Evolutionary conservation across 2,888 invertebrate species (phyloP), one percentile per base, ranked within the genome.

Genomic region (Nomada hirtipes): DNA sequence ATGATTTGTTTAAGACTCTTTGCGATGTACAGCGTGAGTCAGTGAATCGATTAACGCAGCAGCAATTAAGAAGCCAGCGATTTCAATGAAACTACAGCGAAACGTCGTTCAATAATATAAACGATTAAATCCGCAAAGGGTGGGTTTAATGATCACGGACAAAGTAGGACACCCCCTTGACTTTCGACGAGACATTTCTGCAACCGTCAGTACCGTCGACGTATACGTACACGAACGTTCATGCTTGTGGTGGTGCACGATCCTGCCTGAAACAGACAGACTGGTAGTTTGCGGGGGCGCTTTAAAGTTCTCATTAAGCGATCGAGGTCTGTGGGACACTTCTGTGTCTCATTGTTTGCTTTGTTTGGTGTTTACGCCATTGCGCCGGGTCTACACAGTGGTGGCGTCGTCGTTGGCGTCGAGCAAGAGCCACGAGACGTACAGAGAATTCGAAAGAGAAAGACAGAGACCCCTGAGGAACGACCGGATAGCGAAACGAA

Each of bases 221-320:
- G 23, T 44, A 2, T 52, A 64, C 42, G 13, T 4, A 26, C 23
- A 42, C 42, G 13, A 2, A n/a, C 23, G 13, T 15, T 2, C 18
- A 13, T 13, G 26, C 23, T 15, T 26, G 55, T 20, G 64, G 23
- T 23, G 23, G 26, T 44, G 64, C n/a, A 29, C 67, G 70, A 65
- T 78, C 61, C 81, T 61, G 64, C 70, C 83, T 78, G 76, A 69
- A 77, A 79, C 84, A 84, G 85, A 76, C 80, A 71, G 81, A 77
- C 72, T 75, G 79, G 85, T 85, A 87, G 88, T 86, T 88, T 84
- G 83, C 85, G 83, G 83, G 79, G 84, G 72, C 73, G 89, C 89
- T 91, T 91, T 89, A 91, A 91, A 91, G 87, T 90, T 92, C 92
- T 92, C 92, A 92, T 92, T 92, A 92, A 91, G 90, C 90, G 91